phyloP scores from a whole-genome alignment of 1,140 invertebrate genomes.

The Hyles euphorbiae region DNA sequence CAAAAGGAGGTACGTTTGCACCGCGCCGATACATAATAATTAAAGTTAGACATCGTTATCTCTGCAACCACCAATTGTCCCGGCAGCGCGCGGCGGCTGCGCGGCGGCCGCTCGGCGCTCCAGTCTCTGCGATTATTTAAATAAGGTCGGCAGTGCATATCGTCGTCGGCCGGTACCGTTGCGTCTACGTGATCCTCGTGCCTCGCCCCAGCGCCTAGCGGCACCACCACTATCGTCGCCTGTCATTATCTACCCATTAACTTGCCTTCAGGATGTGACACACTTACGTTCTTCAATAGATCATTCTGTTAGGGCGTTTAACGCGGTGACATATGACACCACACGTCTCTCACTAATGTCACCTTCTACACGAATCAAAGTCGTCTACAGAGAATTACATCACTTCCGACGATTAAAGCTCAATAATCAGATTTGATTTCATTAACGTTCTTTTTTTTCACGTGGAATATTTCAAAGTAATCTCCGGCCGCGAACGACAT shows the following conservation, averaged over 20 bases:
- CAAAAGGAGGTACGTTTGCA: slow-evolving; percentile 4
- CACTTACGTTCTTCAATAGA: slow-evolving; percentile 39
- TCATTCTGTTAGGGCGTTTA: slow-evolving; percentile 24
- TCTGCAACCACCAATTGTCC: not conserved
- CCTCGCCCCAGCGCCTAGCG: slow-evolving; percentile 39
- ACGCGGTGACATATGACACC: slow-evolving; percentile 10
- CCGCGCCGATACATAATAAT: slow-evolving; percentile 3
- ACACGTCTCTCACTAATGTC: not conserved
- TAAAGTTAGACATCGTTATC: not conserved
- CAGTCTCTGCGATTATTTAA: slow-evolving; percentile 37
- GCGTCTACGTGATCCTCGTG: slow-evolving; percentile 55
- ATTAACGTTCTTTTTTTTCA: too few species aligned
- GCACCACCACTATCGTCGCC: slow-evolving; percentile 23
- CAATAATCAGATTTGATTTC: too few species aligned
- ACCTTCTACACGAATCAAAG: too few species aligned
- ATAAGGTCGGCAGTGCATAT: slow-evolving; percentile 41
- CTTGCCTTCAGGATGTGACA: slow-evolving; percentile 52
- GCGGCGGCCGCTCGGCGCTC: too few species aligned
- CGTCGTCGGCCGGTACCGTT: slow-evolving; percentile 44
- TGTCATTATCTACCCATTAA: slow-evolving; percentile 53
- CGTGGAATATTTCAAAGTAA: slow-evolving; percentile 3
- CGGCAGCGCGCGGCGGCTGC: too few species aligned
- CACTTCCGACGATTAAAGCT: too few species aligned
- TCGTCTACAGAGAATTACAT: too few species aligned
- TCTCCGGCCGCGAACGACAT: slow-evolving; percentile 15